phyloP scores from a whole-genome alignment of 2,113 vertebrate genomes.

The Brachionichthys hirsutus region DNA sequence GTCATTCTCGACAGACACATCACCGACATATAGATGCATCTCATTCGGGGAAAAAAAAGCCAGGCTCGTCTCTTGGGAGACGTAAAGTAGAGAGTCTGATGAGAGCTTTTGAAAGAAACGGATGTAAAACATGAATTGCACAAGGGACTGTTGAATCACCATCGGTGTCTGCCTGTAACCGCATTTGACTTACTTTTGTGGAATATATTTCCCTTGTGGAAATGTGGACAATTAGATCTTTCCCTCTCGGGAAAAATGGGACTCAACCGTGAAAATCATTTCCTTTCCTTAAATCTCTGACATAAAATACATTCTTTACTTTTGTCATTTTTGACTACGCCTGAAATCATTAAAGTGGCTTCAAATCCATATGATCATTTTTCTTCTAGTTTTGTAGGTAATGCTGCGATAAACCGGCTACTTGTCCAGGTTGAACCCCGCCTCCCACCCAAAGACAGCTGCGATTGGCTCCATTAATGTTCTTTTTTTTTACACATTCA shows the following conservation, averaged over 20 bases:
- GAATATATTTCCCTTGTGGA: conserved; percentile 1
- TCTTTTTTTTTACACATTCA: too few relatives aligned
- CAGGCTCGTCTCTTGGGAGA: not conserved
- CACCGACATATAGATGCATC: conserved; percentile 32
- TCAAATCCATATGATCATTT: too few relatives aligned
- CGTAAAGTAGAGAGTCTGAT: conserved; percentile 4
- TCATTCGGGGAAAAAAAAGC: not conserved
- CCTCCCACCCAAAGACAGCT: too few relatives aligned
- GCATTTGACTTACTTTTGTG: conserved; percentile 25
- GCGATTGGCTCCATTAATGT: too few relatives aligned
- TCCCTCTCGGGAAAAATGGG: not conserved
- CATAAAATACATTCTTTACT: too few relatives aligned
- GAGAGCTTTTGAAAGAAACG: conserved; percentile 3
- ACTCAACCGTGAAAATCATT: too few relatives aligned
- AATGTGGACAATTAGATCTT: not conserved
- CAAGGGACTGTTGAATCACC: conserved; percentile 8
- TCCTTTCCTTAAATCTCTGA: too few relatives aligned
- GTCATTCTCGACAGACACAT: conserved; percentile 52
- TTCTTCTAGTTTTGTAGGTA: too few relatives aligned
- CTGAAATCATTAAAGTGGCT: too few relatives aligned
- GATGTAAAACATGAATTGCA: conserved; percentile 2
- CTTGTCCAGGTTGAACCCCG: too few relatives aligned
- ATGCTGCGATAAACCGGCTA: too few relatives aligned
- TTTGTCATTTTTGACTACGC: too few relatives aligned
- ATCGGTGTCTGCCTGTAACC: not conserved